phyloP scores from a whole-genome alignment of 2,797 vertebrate genomes.

The Odontamblyopus lacepedii region DNA sequence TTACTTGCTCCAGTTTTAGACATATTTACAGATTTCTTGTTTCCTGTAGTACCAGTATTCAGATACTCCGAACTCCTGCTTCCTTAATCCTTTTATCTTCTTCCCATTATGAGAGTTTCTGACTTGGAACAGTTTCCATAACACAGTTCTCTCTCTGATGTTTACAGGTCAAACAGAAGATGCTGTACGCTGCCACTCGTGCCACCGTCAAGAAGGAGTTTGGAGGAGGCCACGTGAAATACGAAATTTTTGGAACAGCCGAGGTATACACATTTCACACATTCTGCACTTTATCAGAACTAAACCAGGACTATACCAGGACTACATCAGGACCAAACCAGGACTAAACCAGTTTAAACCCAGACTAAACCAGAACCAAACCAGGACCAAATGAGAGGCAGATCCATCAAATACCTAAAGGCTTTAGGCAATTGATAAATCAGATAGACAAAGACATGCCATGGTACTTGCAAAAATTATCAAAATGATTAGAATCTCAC shows the following conservation, averaged over 20 bases:
- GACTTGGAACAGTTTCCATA: neutral
- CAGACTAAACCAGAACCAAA: neutral
- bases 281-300: neutral
- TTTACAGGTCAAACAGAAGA: slow-evolving; percentile 93
- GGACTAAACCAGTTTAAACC: neutral
- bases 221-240: slow-evolving; percentile 95
- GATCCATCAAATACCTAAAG: too few relatives aligned
- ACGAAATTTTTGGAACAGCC: slow-evolving; percentile 92
- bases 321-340: neutral
- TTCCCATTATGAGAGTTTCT: too few relatives aligned
- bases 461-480: too few relatives aligned
- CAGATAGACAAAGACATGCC: too few relatives aligned
- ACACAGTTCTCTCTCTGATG: slow-evolving; percentile 7
- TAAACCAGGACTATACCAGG: neutral
- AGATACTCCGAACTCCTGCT: too few relatives aligned
- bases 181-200: slow-evolving; percentile 95
- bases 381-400: too few relatives aligned
- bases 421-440: too few relatives aligned
- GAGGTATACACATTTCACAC: slow-evolving; percentile 76
- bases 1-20: too few relatives aligned
- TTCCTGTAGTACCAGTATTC: too few relatives aligned
- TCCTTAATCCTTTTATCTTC: too few relatives aligned
- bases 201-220: slow-evolving; percentile 99
- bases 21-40: too few relatives aligned
- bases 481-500: too few relatives aligned